These are phyloP conservation scores for Aselliscus stoliczkanus DNA, from an alignment of 2,797 vertebrate genomes.

Conservation along the genomic window DNA sequence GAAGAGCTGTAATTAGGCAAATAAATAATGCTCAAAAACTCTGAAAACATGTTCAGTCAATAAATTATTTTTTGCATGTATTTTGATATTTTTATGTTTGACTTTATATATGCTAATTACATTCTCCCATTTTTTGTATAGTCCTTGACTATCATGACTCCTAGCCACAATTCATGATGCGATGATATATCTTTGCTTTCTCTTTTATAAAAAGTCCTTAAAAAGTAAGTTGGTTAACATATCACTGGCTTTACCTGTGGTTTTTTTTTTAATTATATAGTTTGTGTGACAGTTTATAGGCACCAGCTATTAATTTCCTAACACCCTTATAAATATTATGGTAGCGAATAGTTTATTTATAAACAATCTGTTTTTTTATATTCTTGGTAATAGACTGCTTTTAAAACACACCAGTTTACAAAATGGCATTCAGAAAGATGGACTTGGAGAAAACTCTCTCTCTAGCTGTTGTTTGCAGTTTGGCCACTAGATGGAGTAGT, in stretches of 20 bases:
- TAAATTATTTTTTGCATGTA: not conserved
- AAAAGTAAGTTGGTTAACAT: not conserved
- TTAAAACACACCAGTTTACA: not conserved
- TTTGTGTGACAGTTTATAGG: not conserved
- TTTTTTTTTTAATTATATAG: not conserved
- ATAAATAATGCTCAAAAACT: not conserved
- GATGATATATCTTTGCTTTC: not conserved
- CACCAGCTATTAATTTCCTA: not conserved
- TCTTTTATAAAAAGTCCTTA: not conserved
- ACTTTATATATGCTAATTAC: not conserved
- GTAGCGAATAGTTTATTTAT: not conserved
- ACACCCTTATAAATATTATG: not conserved
- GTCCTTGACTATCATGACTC: not conserved
- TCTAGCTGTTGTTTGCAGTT: conserved; percentile 60
- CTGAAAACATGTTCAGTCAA: not conserved
- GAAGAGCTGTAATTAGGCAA: not conserved
- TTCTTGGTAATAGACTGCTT: not conserved
- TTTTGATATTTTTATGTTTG: conserved; percentile 16
- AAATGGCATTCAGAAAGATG: not conserved
- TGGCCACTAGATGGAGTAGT: conserved; percentile 77
- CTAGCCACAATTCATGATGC: not conserved
- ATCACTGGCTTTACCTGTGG: not conserved
- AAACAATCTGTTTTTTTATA: not conserved
- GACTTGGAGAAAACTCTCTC: not conserved
- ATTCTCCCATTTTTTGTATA: not conserved